Evolutionary conservation across 2,113 vertebrate genomes (phyloP), one percentile per base, ranked within the genome.

Genomic region (Datnioides undecimradiatus): DNA sequence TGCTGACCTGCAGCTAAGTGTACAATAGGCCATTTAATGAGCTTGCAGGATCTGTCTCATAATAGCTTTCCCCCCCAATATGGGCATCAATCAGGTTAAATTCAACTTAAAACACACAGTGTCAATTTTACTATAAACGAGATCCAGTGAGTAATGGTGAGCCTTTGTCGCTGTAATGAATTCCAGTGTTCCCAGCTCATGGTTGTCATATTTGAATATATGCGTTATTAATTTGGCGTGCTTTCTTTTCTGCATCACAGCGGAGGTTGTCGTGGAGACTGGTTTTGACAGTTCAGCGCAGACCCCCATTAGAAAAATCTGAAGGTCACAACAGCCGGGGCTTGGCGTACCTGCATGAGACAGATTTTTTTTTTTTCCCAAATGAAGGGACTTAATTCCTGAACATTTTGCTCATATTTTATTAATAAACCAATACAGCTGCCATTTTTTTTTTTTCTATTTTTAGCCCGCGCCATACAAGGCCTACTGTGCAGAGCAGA

Each of bases 121-220:
- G 67, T 49, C 31, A 34, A n/a, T 69, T 43, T 76, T 59, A 74
- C 72, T 65, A 59, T 69, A n/a, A 80, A 80, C 71, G 0, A 27
- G 45, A 2, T 54, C 5, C n/a, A 23, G 40, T 3, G 23, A 73
- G 33, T 23, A 73, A 73, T 17, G 34, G 67, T 76, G 21, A 25
- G 34, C 58, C 38, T 76, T 64, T 75, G 77, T 66, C n/a, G 43
- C 10, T 57, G 19, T 62, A 71, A 85, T 85, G 73, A 66, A 69
- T 76, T 62, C 70, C 71, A 67, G 54, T 82, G 77, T 76, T 84
- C 78, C 73, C 63, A 73, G n/a, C 76, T 84, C 59, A 58, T 48
- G 27, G 31, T 3, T 6, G 31, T 21, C 21, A 8, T 0, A 7
- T 63, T 64, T 71, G 41, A 67, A 77, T 43, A 36, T 57, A 40